Evolutionary conservation across 2,113 vertebrate genomes (phyloP), one percentile per base, ranked within the genome.

Genomic region (Cheilinus undulatus): DNA sequence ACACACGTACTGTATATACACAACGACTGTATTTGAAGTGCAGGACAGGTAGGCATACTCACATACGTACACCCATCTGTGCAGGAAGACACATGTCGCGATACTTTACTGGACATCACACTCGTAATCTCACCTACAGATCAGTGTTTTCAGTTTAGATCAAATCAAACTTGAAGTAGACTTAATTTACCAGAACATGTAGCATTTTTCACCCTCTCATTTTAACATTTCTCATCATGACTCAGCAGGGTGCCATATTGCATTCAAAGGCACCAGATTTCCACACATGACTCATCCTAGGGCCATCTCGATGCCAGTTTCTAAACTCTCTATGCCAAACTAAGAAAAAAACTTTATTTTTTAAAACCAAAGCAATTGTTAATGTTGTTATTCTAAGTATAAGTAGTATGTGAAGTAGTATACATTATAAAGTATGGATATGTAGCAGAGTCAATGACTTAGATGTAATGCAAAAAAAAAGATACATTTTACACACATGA

Each of bases 321-420:
- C 73, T 87, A 90, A 91, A 88, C 89, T 92, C 88, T 94, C 91
- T 92, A 94, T 94, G 94, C 93, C 93, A 94, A 94, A 93, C 91
- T 89, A 85, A 89, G 80, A 71, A 83, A 79, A 68, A 80, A 88
- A 77, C 76, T 91, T 92, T 93, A 89, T 94, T 94, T 94, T 93
- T 92, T 87, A 93, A 93, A 94, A 94, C 94, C 94, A 95, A 94
- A 95, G 93, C 92, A 93, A 94, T 91, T 91, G 84, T 90, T 86
- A 87, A 88, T 82, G 83, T 92, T 91, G 89, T 92, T 86, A 84
- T 89, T 83, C 85, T 84, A 85, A 77, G 57, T 76, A 84, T 84
- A 71, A 72, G 80, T 89, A 69, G 70, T 90, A 62, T 64, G 73
- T 82, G 66, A 89, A 70, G 38, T 86, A 83, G 80, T 84, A 74